Conservation (phyloP, 2,888 invertebrate genomes). For the Xylota sylvarum region DNA sequence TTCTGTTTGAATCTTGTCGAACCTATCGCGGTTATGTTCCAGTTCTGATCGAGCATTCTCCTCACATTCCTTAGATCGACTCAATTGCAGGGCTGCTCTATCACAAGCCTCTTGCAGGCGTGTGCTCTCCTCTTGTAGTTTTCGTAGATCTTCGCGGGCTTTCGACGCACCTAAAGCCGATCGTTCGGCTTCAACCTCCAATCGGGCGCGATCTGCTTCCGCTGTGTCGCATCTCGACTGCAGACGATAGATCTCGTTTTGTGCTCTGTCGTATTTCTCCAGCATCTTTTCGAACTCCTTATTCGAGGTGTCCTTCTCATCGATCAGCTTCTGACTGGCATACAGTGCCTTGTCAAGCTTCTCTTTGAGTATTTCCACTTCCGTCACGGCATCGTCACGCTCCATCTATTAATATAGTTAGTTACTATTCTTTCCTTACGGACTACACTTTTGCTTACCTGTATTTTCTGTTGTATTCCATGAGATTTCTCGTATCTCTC, state of each 20-base stretch:
- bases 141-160: constrained; percentile 93
- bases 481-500: constrained; percentile 96
- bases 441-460: constrained; percentile 85
- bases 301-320: constrained; percentile 94
- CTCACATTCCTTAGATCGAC: constrained; percentile 94
- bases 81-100: constrained; percentile 92
- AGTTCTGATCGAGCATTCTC: constrained; percentile 96
- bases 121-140: constrained; percentile 94
- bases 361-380: constrained; percentile 94
- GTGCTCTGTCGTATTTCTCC: constrained; percentile 96
- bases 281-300: constrained; percentile 96
- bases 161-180: constrained; percentile 92
- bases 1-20: constrained; percentile 95
- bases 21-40: constrained; percentile 94
- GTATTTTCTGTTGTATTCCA: constrained; percentile 92
- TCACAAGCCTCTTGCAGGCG: constrained; percentile 96
- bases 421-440: background rate
- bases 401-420: constrained; percentile 87
- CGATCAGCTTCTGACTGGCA: constrained; percentile 92
- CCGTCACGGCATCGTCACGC: constrained; percentile 93
- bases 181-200: constrained; percentile 94
- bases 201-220: constrained; percentile 94
- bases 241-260: constrained; percentile 94
- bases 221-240: constrained; percentile 95
- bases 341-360: constrained; percentile 95